A percentile compares a stretch with the other conserved stretches of the same genome.
Conservation (phyloP, 2,797 vertebrate species). For the Tadarida brasiliensis region DNA sequence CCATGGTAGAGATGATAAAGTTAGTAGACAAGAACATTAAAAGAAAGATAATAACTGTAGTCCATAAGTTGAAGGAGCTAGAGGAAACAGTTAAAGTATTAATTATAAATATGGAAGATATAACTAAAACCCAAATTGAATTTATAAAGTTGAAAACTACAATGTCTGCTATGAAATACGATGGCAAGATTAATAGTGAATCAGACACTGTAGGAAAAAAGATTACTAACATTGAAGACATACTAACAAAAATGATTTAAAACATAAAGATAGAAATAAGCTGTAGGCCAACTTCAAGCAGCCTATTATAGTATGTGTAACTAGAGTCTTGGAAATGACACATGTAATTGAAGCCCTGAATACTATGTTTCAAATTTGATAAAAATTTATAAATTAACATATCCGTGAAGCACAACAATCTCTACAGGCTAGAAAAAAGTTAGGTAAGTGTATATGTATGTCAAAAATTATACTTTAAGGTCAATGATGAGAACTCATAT, state of each 20-base stretch:
- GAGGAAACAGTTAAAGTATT: neutral
- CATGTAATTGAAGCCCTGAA: neutral
- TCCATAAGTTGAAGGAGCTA: neutral
- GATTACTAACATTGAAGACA: neutral
- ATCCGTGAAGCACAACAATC: neutral
- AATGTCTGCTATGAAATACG: neutral
- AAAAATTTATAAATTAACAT: neutral
- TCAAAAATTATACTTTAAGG: neutral
- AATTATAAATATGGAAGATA: neutral
- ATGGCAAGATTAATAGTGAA: neutral
- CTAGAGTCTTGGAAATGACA: neutral
- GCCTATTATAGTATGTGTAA: neutral
- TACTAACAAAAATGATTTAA: neutral
- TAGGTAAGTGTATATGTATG: neutral
- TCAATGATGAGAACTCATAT: neutral
- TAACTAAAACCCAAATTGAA: neutral
- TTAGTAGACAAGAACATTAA: neutral
- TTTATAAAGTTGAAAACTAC: neutral
- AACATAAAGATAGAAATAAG: neutral
- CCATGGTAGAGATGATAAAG: neutral
- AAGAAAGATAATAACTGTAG: neutral
- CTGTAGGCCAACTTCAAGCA: neutral
- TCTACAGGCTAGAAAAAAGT: neutral
- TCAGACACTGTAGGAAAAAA: neutral
- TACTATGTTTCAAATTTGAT: neutral